A percentile compares a stretch with the other conserved stretches of the same genome.
Conservation (phyloP, 2,797 vertebrate genomes). For the Sebastes matsubarae region DNA sequence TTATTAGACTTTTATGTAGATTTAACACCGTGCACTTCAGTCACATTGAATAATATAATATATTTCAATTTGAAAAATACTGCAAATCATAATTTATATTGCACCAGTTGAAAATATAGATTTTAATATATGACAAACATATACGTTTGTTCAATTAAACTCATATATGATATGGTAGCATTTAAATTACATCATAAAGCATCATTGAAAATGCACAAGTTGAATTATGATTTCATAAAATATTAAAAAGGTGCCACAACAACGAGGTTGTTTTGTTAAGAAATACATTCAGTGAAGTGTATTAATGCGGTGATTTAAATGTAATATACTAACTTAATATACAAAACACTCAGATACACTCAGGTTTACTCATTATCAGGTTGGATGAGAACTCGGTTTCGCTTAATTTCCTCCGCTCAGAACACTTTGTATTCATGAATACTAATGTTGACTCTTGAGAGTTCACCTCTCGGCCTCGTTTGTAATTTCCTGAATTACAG, state of each 20-base stretch:
- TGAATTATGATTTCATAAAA: not conserved
- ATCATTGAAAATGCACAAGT: not conserved
- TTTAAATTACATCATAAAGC: not conserved
- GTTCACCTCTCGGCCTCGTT: conserved; percentile 2
- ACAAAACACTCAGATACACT: not conserved
- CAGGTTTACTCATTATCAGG: not conserved
- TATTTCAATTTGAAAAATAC: not conserved
- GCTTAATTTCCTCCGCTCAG: not conserved
- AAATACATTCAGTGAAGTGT: not conserved
- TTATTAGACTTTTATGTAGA: not conserved
- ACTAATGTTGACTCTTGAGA: conserved; percentile 25
- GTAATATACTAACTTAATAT: not conserved
- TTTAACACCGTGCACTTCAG: not conserved
- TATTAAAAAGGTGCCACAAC: not conserved
- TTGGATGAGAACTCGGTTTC: not conserved
- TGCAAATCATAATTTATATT: not conserved
- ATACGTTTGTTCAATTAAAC: not conserved
- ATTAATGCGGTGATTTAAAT: not conserved
- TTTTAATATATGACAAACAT: not conserved
- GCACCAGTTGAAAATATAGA: not conserved
- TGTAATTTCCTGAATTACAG: conserved; percentile 69
- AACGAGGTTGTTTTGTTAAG: not conserved
- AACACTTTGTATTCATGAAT: conserved; percentile 45
- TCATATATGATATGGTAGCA: not conserved
- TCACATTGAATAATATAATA: not conserved